These are phyloP conservation scores for Chamaea fasciata DNA, from an alignment of 2,113 vertebrate genomes.

Conservation along the genomic window DNA sequence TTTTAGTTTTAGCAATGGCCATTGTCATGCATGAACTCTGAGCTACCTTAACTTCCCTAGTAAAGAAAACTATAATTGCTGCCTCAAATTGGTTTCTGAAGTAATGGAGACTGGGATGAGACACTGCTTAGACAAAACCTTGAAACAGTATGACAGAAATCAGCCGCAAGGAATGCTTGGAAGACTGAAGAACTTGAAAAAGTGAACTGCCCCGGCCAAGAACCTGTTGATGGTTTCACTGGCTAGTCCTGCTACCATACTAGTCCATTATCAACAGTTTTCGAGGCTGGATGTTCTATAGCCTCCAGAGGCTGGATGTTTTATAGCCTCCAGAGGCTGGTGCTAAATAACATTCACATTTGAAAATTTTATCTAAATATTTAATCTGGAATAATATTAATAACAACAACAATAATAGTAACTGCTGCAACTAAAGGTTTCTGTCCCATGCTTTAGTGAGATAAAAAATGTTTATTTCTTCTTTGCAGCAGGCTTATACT, in stretches of 20 bases:
- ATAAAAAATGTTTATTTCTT: background rate
- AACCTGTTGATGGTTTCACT: background rate
- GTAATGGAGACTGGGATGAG: background rate
- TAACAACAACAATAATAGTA: background rate
- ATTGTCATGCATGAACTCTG: background rate
- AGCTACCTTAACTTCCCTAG: background rate
- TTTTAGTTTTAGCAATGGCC: background rate
- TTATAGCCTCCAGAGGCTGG: background rate
- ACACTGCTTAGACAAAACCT: background rate
- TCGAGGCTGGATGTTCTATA: background rate
- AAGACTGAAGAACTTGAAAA: background rate
- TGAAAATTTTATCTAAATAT: background rate
- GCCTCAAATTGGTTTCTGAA: background rate
- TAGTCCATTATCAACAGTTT: background rate
- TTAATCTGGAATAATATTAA: background rate
- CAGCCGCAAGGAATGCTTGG: rapidly evolving
- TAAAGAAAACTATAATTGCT: background rate
- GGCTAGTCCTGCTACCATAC: background rate
- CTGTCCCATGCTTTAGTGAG: background rate
- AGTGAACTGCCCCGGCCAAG: background rate
- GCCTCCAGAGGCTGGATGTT: background rate
- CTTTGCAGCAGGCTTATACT: background rate
- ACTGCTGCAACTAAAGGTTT: background rate
- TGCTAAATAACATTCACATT: background rate
- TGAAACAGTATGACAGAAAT: background rate